These are phyloP conservation scores for Thomomys bottae DNA, from an alignment of 2,113 vertebrate genomes.

Conservation along the genomic window DNA sequence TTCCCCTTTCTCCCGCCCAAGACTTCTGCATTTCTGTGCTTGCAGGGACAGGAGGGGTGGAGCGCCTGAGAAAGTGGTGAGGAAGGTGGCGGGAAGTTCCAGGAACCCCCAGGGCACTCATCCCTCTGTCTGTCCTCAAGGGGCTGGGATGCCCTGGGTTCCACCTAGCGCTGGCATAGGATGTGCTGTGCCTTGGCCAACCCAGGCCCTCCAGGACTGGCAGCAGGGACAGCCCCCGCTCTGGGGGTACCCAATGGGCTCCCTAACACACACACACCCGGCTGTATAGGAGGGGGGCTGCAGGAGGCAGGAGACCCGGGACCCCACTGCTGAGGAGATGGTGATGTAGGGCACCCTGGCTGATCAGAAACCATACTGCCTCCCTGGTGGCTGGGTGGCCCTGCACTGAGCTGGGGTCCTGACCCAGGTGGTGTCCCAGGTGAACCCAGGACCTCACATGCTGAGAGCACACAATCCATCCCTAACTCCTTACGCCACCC, in stretches of 20 bases:
- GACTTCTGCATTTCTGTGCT: slow-evolving; percentile 60
- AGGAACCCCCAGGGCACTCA: not conserved
- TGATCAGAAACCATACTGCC: too few relatives aligned
- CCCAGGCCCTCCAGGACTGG: not conserved
- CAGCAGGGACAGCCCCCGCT: too few relatives aligned
- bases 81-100: not conserved
- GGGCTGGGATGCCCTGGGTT: too few relatives aligned
- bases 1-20: slow-evolving; percentile 15
- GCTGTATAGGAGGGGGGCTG: not conserved
- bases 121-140: too few relatives aligned
- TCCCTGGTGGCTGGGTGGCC: too few relatives aligned
- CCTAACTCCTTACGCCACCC: too few relatives aligned
- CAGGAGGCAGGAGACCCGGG: too few relatives aligned
- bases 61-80: slow-evolving; percentile 5
- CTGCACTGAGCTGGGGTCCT: too few relatives aligned
- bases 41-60: not conserved
- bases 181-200: too few relatives aligned
- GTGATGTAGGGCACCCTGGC: not conserved
- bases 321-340: not conserved
- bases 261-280: not conserved
- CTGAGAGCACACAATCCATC: too few relatives aligned
- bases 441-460: too few relatives aligned
- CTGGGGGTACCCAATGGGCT: not conserved
- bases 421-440: not conserved
- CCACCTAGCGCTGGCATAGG: not conserved